Evolutionary conservation across 2,797 vertebrate species (phyloP).

Genomic region (Oceanodroma leucorhoa): DNA sequence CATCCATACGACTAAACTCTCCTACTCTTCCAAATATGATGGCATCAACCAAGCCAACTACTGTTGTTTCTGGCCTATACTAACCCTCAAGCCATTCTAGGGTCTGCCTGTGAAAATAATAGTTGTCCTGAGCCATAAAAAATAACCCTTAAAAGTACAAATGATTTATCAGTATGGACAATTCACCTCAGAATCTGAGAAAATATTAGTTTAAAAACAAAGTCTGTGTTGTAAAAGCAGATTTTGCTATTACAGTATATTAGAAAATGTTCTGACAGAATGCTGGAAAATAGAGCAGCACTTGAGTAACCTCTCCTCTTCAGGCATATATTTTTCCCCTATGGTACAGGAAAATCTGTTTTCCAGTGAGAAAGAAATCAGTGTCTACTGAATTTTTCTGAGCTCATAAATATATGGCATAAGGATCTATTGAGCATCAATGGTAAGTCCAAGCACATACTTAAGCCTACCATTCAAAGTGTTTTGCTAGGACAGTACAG

Average conservation of each 20-base stretch:
- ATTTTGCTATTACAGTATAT: neutral
- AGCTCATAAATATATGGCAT: neutral
- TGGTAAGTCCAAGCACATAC: neutral
- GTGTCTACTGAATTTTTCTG: neutral
- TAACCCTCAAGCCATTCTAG: neutral
- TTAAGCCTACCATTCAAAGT: neutral
- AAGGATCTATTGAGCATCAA: neutral
- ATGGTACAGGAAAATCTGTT: neutral
- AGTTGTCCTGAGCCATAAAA: neutral
- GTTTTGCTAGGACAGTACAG: fast-evolving
- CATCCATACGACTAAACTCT: neutral
- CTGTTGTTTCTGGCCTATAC: neutral
- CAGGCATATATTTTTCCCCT: neutral
- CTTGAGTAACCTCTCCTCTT: neutral
- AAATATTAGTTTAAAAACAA: neutral
- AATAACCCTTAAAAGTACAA: neutral
- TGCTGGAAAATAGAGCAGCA: neutral
- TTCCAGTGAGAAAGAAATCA: neutral
- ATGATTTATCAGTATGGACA: neutral
- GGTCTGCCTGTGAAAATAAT: neutral
- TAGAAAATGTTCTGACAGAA: neutral
- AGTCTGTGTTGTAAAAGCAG: neutral
- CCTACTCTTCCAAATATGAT: neutral
- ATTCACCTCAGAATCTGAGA: neutral
- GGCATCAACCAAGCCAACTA: neutral